phyloP scores from a whole-genome alignment of 92 coral and sea anemone species.

The Chrysogorgia sp. region DNA sequence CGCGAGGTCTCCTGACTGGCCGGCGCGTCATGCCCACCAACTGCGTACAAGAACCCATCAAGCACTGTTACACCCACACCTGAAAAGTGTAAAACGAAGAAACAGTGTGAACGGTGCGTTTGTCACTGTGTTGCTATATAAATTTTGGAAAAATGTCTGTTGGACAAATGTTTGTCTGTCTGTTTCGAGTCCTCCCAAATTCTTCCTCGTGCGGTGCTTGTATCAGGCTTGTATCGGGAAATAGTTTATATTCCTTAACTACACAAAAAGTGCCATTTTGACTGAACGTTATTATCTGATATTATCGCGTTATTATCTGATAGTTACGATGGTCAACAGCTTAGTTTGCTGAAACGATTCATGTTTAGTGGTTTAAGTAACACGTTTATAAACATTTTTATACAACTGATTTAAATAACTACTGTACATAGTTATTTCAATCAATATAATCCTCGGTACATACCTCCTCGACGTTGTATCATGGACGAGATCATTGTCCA shows the following conservation, averaged over 20 bases:
- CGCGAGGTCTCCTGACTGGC: slow-evolving; percentile 96
- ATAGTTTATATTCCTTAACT: too few relatives aligned
- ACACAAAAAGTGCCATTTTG: too few relatives aligned
- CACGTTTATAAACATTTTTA: not conserved
- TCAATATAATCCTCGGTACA: not conserved
- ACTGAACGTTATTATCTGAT: too few relatives aligned
- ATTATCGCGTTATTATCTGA: too few relatives aligned
- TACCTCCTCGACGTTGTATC: slow-evolving; percentile 98
- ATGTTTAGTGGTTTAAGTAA: not conserved
- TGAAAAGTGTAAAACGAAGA: not conserved
- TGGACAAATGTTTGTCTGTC: too few relatives aligned
- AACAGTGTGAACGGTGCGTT: not conserved
- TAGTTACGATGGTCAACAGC: too few relatives aligned
- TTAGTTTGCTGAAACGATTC: too few relatives aligned
- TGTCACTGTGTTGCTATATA: not conserved
- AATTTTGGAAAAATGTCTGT: too few relatives aligned
- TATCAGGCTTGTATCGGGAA: not conserved
- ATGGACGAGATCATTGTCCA: slow-evolving; percentile 91
- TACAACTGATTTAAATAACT: too few relatives aligned
- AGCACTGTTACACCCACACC: slow-evolving; percentile 97
- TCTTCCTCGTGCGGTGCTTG: too few relatives aligned
- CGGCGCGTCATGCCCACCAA: slow-evolving; percentile 99
- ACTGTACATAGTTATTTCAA: not conserved
- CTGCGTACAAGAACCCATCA: slow-evolving; percentile 91
- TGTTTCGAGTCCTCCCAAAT: too few relatives aligned